phyloP scores from a whole-genome alignment of 2,797 vertebrate species.

The Epinephelus awoara region DNA sequence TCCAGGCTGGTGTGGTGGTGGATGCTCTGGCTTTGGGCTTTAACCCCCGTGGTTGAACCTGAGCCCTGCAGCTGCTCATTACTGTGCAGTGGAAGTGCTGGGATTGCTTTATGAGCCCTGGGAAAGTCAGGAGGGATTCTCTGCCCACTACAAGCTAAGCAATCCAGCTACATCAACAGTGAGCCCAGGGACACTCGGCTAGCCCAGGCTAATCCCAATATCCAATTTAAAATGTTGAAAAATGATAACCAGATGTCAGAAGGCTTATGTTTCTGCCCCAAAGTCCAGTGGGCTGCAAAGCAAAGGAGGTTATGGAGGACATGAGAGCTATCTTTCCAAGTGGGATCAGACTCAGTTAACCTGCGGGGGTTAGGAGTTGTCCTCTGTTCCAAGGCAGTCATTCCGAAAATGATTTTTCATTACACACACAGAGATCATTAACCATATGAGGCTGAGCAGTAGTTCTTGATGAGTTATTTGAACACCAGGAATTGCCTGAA shows the following conservation, averaged over 20 bases:
- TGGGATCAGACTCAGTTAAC: slow-evolving; percentile 43
- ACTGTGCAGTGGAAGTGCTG: slow-evolving; percentile 62
- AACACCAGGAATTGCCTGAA: slow-evolving; percentile 1
- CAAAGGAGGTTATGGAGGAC: slow-evolving; percentile 38
- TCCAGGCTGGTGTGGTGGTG: slow-evolving; percentile 62
- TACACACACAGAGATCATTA: slow-evolving; percentile 8
- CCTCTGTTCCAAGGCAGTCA: slow-evolving; percentile 35
- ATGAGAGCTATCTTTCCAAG: slow-evolving; percentile 20
- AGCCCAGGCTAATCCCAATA: slow-evolving; percentile 65
- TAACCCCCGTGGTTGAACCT: slow-evolving; percentile 70
- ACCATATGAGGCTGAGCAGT: slow-evolving; percentile 14
- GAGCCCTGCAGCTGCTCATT: slow-evolving; percentile 78
- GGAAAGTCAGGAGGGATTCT: slow-evolving; percentile 70
- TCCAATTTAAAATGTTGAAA: slow-evolving; percentile 68
- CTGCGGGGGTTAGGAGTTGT: slow-evolving; percentile 40
- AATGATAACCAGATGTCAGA: slow-evolving; percentile 78
- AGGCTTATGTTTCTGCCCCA: slow-evolving; percentile 55
- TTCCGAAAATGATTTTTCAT: slow-evolving; percentile 37
- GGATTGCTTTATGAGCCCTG: slow-evolving; percentile 70
- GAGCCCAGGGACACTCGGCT: slow-evolving; percentile 39
- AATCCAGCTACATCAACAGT: slow-evolving; percentile 56
- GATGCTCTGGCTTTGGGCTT: slow-evolving; percentile 65
- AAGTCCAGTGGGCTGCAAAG: slow-evolving; percentile 48
- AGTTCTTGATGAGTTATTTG: not conserved
- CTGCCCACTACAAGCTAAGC: slow-evolving; percentile 50